A percentile compares a stretch with the other conserved stretches of the same genome.
These are phyloP conservation scores for Drosophila auraria DNA, from an alignment of 1,140 invertebrate species.

Conservation along the genomic window DNA sequence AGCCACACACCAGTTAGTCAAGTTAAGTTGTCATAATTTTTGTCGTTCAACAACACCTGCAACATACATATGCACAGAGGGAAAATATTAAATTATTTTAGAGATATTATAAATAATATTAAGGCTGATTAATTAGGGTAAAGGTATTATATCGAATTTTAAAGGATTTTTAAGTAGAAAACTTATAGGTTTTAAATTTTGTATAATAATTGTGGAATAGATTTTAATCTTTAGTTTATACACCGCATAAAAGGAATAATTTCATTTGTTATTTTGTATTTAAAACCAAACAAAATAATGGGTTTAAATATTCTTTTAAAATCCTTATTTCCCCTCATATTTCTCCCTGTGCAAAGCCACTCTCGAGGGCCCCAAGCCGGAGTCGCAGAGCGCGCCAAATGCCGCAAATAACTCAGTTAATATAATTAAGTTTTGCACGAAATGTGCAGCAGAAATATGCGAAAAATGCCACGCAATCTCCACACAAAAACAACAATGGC, in stretches of 20 bases:
- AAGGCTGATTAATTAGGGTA: too few species aligned
- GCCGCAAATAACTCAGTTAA: slow-evolving; percentile 84
- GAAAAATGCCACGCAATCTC: slow-evolving; percentile 81
- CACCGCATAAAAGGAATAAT: too few species aligned
- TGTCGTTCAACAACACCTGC: slow-evolving; percentile 69
- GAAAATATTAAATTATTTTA: not conserved
- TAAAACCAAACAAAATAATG: not conserved
- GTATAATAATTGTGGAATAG: too few species aligned
- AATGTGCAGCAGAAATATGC: slow-evolving; percentile 80
- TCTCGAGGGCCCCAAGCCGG: slow-evolving; percentile 44
- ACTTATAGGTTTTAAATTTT: not conserved
- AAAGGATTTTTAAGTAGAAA: not conserved
- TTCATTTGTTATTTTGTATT: not conserved
- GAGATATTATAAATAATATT: not conserved
- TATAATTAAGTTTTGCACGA: slow-evolving; percentile 84
- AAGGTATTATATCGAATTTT: too few species aligned
- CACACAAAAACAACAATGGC: slow-evolving; percentile 29
- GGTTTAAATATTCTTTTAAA: not conserved
- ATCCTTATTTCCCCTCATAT: not conserved
- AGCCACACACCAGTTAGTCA: slow-evolving; percentile 74
- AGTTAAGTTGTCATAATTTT: slow-evolving; percentile 84
- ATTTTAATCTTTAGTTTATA: not conserved
- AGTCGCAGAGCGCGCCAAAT: slow-evolving; percentile 75
- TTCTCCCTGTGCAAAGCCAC: slow-evolving; percentile 26
- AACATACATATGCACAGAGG: slow-evolving; percentile 17